phyloP scores from a whole-genome alignment of 2,113 vertebrate species.

The Atlantisia rogersi region DNA sequence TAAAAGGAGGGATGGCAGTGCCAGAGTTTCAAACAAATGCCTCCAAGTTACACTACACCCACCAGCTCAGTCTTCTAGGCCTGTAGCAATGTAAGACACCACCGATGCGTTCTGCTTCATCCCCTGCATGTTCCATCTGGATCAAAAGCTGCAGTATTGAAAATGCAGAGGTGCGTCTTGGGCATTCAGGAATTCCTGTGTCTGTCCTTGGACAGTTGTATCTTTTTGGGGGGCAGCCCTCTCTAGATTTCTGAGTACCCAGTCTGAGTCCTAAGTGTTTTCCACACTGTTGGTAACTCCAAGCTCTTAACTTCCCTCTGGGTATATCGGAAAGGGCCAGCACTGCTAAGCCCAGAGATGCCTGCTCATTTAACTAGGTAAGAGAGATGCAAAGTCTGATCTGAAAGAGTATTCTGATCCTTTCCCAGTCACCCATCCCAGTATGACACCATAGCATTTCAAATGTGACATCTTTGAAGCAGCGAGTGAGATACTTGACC shows the following conservation, averaged over 20 bases:
- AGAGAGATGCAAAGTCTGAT: not conserved
- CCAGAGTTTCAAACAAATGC: not conserved
- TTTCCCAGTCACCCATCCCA: not conserved
- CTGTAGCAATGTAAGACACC: not conserved
- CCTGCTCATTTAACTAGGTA: not conserved
- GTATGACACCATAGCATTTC: not conserved
- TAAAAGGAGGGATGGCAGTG: not conserved
- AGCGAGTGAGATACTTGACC: not conserved
- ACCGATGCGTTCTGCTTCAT: fast-evolving
- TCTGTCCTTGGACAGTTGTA: not conserved
- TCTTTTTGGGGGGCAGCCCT: not conserved
- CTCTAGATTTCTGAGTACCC: not conserved
- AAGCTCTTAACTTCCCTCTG: not conserved
- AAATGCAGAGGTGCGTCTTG: not conserved
- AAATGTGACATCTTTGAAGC: not conserved
- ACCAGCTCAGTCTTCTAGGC: not conserved
- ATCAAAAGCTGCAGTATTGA: not conserved
- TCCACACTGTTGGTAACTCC: not conserved
- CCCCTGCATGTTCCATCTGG: fast-evolving
- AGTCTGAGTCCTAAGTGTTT: not conserved
- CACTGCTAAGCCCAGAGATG: fast-evolving
- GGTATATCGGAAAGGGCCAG: fast-evolving
- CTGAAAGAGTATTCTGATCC: not conserved
- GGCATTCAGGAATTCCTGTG: not conserved
- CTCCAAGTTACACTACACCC: not conserved